Evolutionary conservation across 2,888 invertebrate genomes (phyloP).

Genomic region (Rhingia rostrata): DNA sequence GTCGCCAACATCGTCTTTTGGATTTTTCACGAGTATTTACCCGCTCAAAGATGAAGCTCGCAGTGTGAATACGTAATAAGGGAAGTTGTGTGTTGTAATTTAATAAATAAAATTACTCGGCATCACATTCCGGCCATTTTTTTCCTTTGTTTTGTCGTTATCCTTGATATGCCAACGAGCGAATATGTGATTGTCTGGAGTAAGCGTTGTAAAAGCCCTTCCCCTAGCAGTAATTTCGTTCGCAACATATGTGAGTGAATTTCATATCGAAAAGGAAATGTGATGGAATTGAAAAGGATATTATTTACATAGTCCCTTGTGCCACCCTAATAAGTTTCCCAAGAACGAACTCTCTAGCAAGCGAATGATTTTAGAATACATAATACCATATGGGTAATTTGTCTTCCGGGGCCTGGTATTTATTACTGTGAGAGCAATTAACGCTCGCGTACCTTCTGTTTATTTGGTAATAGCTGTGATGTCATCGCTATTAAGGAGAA

Average conservation of each 20-base stretch:
- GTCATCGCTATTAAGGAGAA: conserved; percentile 9
- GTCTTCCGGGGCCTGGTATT: conserved; percentile 3
- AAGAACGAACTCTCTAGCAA: conserved; percentile 5
- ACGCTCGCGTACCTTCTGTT: conserved; percentile 26
- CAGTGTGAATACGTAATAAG: conserved; percentile 64
- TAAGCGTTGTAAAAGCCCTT: conserved; percentile 12
- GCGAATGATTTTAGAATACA: conserved; percentile 38
- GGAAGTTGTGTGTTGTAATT: conserved; percentile 57
- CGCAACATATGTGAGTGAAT: conserved; percentile 56
- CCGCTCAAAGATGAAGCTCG: conserved; percentile 61
- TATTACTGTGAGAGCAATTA: conserved; percentile 43
- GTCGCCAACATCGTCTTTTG: conserved; percentile 49
- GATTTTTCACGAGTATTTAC: conserved; percentile 65
- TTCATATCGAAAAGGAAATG: conserved; percentile 45
- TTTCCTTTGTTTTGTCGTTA: conserved; percentile 27
- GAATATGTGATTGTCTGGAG: conserved; percentile 42
- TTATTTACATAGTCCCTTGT: conserved; percentile 50
- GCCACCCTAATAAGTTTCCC: background rate
- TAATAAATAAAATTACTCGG: conserved; percentile 67
- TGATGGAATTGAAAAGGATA: conserved; percentile 66
- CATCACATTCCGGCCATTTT: conserved; percentile 53
- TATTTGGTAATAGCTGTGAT: background rate
- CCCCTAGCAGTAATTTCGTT: conserved; percentile 18
- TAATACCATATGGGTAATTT: conserved; percentile 19
- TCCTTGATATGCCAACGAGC: conserved; percentile 32